Base-by-base conservation (phyloP, 37 sponge, comb jelly and placozoan species). In the Cladorhizidae sp. region DNA sequence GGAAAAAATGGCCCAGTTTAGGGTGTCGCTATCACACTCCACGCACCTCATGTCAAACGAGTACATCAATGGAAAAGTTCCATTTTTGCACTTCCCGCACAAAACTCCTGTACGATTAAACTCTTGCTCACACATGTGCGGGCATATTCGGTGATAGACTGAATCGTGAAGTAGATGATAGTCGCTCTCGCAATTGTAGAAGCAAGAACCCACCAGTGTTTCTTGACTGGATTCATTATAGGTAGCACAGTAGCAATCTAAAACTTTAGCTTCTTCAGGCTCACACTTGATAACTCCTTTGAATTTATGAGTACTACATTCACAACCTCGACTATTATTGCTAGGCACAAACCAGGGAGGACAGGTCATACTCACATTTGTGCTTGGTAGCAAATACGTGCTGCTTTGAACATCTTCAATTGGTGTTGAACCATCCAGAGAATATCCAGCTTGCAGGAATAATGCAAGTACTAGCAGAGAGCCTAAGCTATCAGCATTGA, bases 31-130 rank as follows among this genome's bases (percentile, higher is more conserved):
- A n/a, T 42, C 5, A 50, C 83, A 82, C 0, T 43, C 0, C 5
- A 73, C 32, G 61, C 83, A 82, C 2, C 0, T 65, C 11, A 82
- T 49, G 35, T 82, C 25, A 62, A 63, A 82, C 7, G 83, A 80
- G 23, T 85, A 85, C 29, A 73, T 72, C 20, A 74, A 31, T 6
- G 81, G 72, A 21, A 42, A 42, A 41, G 63, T 73, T 25, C 28
- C 29, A 17, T 32, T 41, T 33, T 21, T 29, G 36, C 93, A 93
- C 20, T 76, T 35, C 18, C 93, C 69, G 67, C 80, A 79, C 38
- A 79, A n/a, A 1, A 14, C 1, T 36, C 80, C 80, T 45, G 49
- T 12, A 12, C 49, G 49, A 45, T 45, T 45, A 45, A 12, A 45
- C 9, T 5, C 9, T 45, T 45, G 5, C 9, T 45, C 49, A 45